Evolutionary conservation across 2,888 invertebrate genomes (phyloP), one percentile per base, ranked within the genome.

Genomic region (Drosophila rellima): DNA sequence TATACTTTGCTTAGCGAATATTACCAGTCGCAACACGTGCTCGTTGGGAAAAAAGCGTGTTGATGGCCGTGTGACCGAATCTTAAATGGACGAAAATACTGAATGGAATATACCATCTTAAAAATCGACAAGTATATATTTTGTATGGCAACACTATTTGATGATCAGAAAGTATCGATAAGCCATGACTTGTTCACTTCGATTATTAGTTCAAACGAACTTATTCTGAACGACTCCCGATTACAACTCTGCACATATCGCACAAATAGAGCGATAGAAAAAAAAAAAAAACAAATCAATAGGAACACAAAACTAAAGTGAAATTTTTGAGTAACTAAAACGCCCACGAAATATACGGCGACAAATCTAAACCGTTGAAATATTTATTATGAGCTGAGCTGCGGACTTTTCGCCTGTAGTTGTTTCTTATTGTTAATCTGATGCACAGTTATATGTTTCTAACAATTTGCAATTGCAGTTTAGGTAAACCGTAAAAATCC

Each of bases 401-500:
- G 40, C n/a, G 10, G 10, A n/a, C 7, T 47, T 51, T 51, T 42
- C 26, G 15, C 2, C 26, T 61, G 23, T 40, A 50, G 13, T 52
- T 45, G 42, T 39, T 69, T 31, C n/a, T 8, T 37, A 39, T 45
- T 35, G 26, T 56, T 15, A 44, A 26, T 7, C 33, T n/a, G 10
- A 42, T 35, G 26, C 6, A 33, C 15, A n/a, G 10, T 23, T 4
- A 56, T 45, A 35, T 29, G 13, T 56, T 60, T 55, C 8, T 70
- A 74, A 74, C 47, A 35, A 48, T 79, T 75, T 67, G 44, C 18
- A 57, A 72, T 78, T 82, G 70, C 74, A 75, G 78, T 89, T 67
- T 75, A 86, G 89, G 82, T 82, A 76, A 80, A 88, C 80, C 71
- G 70, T 86, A 88, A 82, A 85, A 86, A 84, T 86, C 80, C 89